phyloP scores from a whole-genome alignment of 2,888 invertebrate species.

The Stenoptilia bipunctidactyla region DNA sequence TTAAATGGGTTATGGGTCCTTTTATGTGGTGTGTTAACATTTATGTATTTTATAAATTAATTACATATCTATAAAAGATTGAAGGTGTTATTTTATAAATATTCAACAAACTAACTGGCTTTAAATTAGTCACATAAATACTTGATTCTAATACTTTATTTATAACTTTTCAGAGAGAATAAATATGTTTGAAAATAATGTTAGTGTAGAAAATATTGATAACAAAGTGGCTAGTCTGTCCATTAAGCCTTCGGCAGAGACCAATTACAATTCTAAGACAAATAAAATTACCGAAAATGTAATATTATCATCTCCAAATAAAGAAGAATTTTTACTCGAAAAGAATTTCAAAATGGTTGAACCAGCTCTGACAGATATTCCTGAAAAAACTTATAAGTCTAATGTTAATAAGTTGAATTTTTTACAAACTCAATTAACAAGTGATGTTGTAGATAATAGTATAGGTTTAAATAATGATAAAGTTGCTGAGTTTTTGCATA shows the following conservation, averaged over 20 bases:
- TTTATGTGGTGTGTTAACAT: no score
- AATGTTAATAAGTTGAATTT: conserved; percentile 52
- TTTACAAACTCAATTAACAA: conserved; percentile 50
- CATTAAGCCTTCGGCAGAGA: conserved; percentile 36
- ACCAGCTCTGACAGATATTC: background rate
- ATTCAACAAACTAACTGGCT: no score
- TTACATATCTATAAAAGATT: no score
- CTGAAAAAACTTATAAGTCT: conserved; percentile 36
- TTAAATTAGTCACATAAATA: no score
- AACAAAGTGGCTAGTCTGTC: conserved; percentile 44
- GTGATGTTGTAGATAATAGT: conserved; percentile 22
- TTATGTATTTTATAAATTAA: no score
- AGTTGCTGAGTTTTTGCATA: conserved; percentile 20
- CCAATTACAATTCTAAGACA: background rate
- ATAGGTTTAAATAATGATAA: no score
- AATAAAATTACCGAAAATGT: background rate
- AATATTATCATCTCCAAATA: background rate
- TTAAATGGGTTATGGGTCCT: no score
- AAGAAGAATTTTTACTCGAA: background rate
- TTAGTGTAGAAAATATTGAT: conserved; percentile 43
- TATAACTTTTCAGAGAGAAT: conserved; percentile 60
- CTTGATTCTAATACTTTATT: no score
- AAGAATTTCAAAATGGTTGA: background rate
- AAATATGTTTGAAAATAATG: conserved; percentile 59
- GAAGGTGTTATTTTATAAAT: no score